Evolutionary conservation across 2,797 vertebrate genomes (phyloP).

Genomic region (Synaphobranchus kaupii): DNA sequence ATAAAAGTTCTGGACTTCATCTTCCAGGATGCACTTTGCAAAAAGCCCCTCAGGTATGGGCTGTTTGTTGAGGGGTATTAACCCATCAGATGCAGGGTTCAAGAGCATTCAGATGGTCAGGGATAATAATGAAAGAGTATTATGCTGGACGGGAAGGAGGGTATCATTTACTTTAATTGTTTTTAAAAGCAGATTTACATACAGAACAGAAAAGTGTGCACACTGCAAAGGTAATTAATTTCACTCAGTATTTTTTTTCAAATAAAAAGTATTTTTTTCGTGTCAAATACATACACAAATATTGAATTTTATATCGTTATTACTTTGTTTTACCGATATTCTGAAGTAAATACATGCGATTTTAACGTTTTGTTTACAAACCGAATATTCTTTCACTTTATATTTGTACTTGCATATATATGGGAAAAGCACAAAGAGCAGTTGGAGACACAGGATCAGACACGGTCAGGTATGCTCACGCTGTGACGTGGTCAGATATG

Average conservation of each 20-base stretch:
- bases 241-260: no score
- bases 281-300: neutral
- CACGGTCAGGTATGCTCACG: neutral
- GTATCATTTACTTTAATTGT: neutral
- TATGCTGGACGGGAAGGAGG: neutral
- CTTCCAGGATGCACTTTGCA: neutral
- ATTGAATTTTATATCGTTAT: neutral
- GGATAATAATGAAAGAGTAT: neutral
- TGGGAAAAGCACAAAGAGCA: neutral
- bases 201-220: neutral
- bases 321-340: neutral
- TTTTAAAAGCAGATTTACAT: neutral
- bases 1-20: neutral
- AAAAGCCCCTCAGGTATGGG: neutral
- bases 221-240: neutral
- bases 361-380: neutral
- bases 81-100: neutral
- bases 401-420: neutral
- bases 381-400: neutral
- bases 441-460: neutral
- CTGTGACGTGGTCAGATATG: neutral
- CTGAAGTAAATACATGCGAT: neutral
- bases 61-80: neutral
- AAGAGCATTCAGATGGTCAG: neutral
- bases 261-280: no score